Base-by-base conservation (phyloP, 2,888 invertebrate genomes). In the Hydrotaea cyrtoneurina region DNA sequence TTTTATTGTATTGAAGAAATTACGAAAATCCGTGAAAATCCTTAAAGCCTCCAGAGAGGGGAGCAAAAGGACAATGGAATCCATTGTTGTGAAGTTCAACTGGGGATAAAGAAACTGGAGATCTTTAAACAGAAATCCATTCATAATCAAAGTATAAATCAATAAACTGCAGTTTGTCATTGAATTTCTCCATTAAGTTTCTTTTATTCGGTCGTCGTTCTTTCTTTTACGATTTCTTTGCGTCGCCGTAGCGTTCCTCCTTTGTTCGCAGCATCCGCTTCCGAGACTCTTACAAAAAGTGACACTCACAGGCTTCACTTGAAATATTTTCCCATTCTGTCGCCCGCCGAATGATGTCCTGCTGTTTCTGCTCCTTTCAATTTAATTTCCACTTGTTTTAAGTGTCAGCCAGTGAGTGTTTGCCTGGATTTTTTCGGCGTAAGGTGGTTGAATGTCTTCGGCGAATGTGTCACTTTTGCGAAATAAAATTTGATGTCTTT, bases 111-210 rank as follows among this genome's bases (percentile, higher is more conserved):
- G 13, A 71, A 31, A 31, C 2, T 4, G 7, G 2, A 31, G 2
- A 31, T 31, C 31, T 31, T 31, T 31, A 31, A 80, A 71, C 17
- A 72, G 62, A 59, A 50, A 23, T 72, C 50, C 8, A 23, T 23
- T 23, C 69, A 64, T 75, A 79, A 83, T 83, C 79, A 72, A 73
- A 72, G 64, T 72, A n/a, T 50, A 86, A 87, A 84, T 86, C 86
- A 89, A 90, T 89, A 89, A 59, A 89, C 86, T 86, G 86, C 86
- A 86, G 78, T 78, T 75, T 71, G 59, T 53, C 78, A 64, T 57
- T 50, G 21, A 19, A 26, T 46, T 50, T 50, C 50, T 50, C 53
- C 31, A 15, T 1, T 53, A 11, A 2, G 50, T 78, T 71, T 75
- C 19, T 7, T n/a, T n/a, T 17, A 53, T 53, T 17, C 53, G 7